Conservation (phyloP, 2,888 invertebrate genomes). For the Pemphredon lugubris region DNA sequence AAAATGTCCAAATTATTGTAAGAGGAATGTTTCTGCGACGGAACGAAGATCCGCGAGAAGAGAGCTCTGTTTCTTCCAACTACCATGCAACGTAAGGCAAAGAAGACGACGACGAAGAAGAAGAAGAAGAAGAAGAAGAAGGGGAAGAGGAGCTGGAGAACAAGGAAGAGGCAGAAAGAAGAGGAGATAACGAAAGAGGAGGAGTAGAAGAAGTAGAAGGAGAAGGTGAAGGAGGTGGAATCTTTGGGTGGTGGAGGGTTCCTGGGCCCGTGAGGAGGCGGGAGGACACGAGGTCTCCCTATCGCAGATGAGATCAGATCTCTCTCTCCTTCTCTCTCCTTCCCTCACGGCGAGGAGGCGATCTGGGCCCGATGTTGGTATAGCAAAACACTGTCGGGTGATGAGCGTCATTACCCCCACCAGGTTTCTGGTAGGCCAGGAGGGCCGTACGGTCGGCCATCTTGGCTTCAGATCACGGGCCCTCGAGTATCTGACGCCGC, state of each 20-base stretch:
- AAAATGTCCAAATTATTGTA: too few relatives aligned
- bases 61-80: too few relatives aligned
- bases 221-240: slow-evolving; percentile 60
- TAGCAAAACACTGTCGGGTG: slow-evolving; percentile 80
- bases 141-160: slow-evolving; percentile 15
- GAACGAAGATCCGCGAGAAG: too few relatives aligned
- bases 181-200: slow-evolving; percentile 19
- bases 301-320: slow-evolving; percentile 78
- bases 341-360: slow-evolving; percentile 37
- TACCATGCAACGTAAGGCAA: too few relatives aligned
- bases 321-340: slow-evolving; percentile 58
- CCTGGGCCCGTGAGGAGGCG: slow-evolving; percentile 57
- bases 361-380: slow-evolving; percentile 74
- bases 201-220: slow-evolving; percentile 43
- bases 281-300: slow-evolving; percentile 69
- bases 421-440: slow-evolving; percentile 55
- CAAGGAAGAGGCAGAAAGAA: neutral
- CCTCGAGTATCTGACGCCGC: slow-evolving; percentile 53
- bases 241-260: slow-evolving; percentile 53
- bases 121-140: neutral
- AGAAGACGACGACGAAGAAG: too few relatives aligned
- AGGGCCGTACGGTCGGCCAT: slow-evolving; percentile 78
- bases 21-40: too few relatives aligned
- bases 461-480: slow-evolving; percentile 74
- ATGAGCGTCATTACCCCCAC: slow-evolving; percentile 81